Percentiles rank a stretch among this genome's conserved stretches.
Conservation (phyloP, 2,113 vertebrate species). For the Cyanoderma ruficeps region DNA sequence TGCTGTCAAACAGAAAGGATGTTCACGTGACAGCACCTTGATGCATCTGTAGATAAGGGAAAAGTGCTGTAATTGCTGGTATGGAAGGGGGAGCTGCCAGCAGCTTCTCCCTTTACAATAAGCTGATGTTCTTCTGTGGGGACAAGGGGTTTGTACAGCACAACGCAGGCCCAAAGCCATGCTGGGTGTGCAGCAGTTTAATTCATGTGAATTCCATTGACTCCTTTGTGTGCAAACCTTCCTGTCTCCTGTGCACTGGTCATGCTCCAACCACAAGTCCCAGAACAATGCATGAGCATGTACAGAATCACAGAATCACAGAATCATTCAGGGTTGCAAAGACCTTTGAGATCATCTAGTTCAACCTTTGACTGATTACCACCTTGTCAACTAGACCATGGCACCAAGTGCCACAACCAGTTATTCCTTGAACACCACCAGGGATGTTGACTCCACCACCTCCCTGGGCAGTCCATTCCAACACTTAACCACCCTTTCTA, state of each 20-base stretch:
- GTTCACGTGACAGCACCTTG: background rate
- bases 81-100: background rate
- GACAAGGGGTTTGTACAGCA: background rate
- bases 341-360: background rate
- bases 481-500: background rate
- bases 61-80: background rate
- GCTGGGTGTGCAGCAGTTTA: background rate
- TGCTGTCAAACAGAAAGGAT: background rate
- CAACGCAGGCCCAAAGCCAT: background rate
- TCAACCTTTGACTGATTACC: background rate
- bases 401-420: background rate
- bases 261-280: fast-evolving
- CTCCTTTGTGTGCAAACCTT: background rate
- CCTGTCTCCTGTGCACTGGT: fast-evolving
- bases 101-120: background rate
- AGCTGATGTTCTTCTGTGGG: background rate
- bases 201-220: background rate
- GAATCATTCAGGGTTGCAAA: background rate
- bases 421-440: background rate
- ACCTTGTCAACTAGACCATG: background rate
- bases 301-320: background rate
- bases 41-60: background rate
- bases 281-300: fast-evolving
- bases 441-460: background rate
- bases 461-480: background rate